Evolutionary conservation across 2,888 invertebrate genomes (phyloP).

Genomic region (Petrolisthes manimaculis): DNA sequence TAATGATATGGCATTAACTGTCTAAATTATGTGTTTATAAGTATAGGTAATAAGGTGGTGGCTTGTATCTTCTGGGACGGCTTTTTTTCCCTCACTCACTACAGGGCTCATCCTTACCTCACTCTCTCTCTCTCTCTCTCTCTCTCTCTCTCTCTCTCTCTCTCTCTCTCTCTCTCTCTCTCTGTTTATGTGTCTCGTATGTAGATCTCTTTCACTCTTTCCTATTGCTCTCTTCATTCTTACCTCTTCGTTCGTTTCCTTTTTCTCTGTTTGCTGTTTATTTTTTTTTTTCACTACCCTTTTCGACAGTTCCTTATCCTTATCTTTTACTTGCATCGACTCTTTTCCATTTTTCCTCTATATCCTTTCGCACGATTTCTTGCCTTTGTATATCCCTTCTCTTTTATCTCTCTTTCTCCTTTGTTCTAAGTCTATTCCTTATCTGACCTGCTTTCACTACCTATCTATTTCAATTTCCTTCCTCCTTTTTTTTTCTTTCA

Average conservation of each 20-base stretch:
- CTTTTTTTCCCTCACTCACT: not conserved
- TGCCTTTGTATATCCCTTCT: too few relatives aligned
- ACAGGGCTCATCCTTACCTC: not conserved
- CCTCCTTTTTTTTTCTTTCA: not conserved
- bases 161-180: constrained; percentile 30
- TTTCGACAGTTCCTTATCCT: not conserved
- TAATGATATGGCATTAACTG: constrained; percentile 44
- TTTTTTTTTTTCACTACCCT: not conserved
- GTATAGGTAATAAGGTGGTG: constrained; percentile 41
- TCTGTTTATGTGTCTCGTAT: not conserved
- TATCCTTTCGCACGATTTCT: too few relatives aligned
- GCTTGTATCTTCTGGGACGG: constrained; percentile 30
- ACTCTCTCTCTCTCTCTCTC: not conserved
- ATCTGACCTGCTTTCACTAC: not conserved
- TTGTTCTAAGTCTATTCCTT: too few relatives aligned
- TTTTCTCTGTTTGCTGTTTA: not conserved
- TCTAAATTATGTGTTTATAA: constrained; percentile 46
- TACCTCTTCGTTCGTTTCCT: not conserved
- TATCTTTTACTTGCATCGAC: not conserved
- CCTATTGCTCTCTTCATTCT: not conserved
- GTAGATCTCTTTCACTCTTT: not conserved
- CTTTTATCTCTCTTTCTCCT: too few relatives aligned
- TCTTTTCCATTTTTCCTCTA: too few relatives aligned
- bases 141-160: constrained; percentile 29
- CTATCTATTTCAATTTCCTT: not conserved